Base-by-base conservation (phyloP, 2,113 vertebrate species). In the Gadus macrocephalus region DNA sequence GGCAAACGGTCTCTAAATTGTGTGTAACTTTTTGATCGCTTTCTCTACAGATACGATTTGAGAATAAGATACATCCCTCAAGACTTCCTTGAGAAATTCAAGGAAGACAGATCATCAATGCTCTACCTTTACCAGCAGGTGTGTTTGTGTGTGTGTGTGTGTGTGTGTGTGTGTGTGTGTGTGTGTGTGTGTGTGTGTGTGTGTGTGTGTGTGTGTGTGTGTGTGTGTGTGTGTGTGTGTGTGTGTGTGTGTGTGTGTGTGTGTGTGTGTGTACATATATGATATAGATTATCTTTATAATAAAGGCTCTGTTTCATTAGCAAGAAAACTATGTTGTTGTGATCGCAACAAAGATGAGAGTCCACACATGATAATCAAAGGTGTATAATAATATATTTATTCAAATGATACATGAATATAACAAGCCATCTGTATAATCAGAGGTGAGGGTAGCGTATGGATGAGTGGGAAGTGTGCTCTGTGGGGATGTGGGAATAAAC, bases 71-170 rank as follows among this genome's bases (percentile, higher is more conserved):
- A 96, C 75, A 85, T 97, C 73, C 95, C 95, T 0, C 84, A 92
- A 74, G 89, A 95, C 71, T 97, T 95, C 83, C 62, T 95, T 27
- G 92, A 95, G 78, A 87, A 89, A 66, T 93, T 98, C 78, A 88
- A 89, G 72, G 92, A 95, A 17, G 96, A 98, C 84, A 93, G 88
- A 85, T 96, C 96, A 17, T 97, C 96, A 0, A 86, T 97, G 84
- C 88, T 96, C 2, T 98, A 97, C 83, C 97, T 96, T 86, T 98
- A 98, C 79, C 95, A 94, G 64, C 96, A 98, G 95, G 96, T 98
- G 25, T 27, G 79, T 66, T 15, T 72, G 19, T 58, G 17, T 20
- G 12, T 35, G 2, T 74, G n/a, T 69, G 12, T 38, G 15, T 49
- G 62, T 69, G 17, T 15, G 28, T 62, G 35, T 60, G 35, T 65